phyloP scores from a whole-genome alignment of 1,140 invertebrate genomes.

The Physella acuta region DNA sequence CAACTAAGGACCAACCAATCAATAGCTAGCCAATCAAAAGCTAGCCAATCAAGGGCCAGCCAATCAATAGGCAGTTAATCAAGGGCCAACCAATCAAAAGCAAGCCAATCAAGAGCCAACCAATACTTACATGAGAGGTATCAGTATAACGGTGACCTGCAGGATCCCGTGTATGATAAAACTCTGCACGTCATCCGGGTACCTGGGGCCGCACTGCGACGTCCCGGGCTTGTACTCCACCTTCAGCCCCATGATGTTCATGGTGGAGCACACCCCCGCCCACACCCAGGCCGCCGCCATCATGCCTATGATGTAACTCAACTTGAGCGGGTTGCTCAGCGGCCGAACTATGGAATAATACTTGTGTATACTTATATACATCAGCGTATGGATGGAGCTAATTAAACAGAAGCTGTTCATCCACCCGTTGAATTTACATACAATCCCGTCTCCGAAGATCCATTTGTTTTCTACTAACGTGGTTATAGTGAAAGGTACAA shows the following conservation, averaged over 20 bases:
- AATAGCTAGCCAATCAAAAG: neutral
- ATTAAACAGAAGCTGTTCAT: conserved; percentile 60
- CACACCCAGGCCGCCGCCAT: conserved; percentile 60
- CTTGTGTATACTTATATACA: conserved; percentile 62
- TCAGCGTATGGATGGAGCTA: conserved; percentile 62
- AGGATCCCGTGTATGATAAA: conserved; percentile 57
- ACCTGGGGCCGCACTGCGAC: conserved; percentile 62
- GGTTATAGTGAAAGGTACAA: conserved; percentile 60
- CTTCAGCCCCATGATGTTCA: conserved; percentile 54
- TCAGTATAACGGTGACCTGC: conserved; percentile 41
- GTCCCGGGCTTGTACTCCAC: conserved; percentile 58
- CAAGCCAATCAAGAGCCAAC: neutral
- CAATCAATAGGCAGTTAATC: neutral
- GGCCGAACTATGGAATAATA: conserved; percentile 61
- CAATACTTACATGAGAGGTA: conserved; percentile 17
- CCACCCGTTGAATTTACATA: conserved; percentile 62
- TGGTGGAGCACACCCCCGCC: conserved; percentile 54
- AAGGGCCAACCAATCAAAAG: neutral
- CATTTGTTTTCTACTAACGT: conserved; percentile 57
- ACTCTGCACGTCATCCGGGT: conserved; percentile 42
- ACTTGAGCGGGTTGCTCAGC: conserved; percentile 56
- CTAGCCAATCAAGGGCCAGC: neutral
- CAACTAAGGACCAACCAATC: neutral
- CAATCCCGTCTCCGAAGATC: conserved; percentile 47
- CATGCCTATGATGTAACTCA: conserved; percentile 58